Conservation (phyloP, 2,888 invertebrate species). For the Anaspis maculata region DNA sequence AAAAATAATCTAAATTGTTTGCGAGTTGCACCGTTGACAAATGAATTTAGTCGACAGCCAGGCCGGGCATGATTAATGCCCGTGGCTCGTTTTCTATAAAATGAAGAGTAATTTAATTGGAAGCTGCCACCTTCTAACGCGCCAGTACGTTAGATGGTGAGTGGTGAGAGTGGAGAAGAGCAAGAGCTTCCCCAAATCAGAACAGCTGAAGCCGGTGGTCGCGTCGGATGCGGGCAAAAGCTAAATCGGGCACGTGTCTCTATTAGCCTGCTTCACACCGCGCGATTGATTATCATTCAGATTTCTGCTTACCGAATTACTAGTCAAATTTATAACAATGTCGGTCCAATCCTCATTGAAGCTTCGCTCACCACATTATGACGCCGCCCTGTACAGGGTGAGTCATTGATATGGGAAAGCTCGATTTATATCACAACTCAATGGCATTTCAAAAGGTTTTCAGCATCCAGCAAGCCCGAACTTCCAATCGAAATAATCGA, state of each 20-base stretch:
- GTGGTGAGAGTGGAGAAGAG: no score
- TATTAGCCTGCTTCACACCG: conserved; percentile 11
- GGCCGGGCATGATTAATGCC: conserved; percentile 25
- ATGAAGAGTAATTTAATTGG: conserved; percentile 29
- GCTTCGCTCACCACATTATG: no score
- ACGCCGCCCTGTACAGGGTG: no score
- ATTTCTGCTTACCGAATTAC: conserved; percentile 14
- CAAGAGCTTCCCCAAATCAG: no score
- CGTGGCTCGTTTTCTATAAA: conserved; percentile 26
- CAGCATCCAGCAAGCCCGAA: no score
- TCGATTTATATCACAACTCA: no score
- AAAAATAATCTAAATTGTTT: conserved; percentile 31
- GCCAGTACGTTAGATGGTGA: conserved; percentile 17
- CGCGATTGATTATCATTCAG: conserved; percentile 16
- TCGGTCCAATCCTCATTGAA: conserved; percentile 4
- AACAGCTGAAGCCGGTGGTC: no score
- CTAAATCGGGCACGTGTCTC: conserved; percentile 12
- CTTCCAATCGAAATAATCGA: no score
- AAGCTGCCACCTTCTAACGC: conserved; percentile 24
- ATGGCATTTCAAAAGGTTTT: no score
- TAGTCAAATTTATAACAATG: conserved; percentile 11
- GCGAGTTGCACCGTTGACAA: conserved; percentile 29
- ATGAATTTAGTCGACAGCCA: conserved; percentile 27
- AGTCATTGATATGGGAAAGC: no score
- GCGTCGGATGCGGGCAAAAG: conserved; percentile 7